Evolutionary conservation across 2,797 vertebrate species (phyloP).

Genomic region (Lerista edwardsae): DNA sequence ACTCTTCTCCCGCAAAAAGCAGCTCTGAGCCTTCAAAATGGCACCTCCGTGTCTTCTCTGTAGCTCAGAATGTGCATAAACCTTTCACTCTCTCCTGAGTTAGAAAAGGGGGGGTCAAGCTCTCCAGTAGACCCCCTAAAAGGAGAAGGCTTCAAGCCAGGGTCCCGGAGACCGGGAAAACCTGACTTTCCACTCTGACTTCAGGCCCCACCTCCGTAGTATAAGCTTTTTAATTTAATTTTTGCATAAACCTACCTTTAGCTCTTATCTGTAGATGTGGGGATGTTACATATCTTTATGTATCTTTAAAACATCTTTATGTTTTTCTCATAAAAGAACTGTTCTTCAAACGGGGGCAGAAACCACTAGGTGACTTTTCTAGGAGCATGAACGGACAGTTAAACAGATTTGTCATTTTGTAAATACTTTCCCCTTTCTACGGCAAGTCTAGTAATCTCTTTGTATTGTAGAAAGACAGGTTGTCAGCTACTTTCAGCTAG

Average conservation of each 20-base stretch:
- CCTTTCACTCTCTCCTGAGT: too few relatives aligned
- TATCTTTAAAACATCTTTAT: neutral
- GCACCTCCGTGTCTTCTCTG: too few relatives aligned
- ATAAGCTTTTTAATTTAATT: neutral
- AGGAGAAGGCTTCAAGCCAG: too few relatives aligned
- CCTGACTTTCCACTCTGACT: too few relatives aligned
- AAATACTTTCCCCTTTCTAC: neutral
- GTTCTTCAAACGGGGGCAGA: neutral
- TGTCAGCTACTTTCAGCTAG: neutral
- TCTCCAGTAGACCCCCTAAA: too few relatives aligned
- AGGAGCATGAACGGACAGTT: neutral
- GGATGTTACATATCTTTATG: slow-evolving; percentile 13
- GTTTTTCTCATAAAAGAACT: too few relatives aligned
- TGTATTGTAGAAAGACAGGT: neutral
- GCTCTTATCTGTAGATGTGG: neutral
- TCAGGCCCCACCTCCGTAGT: too few relatives aligned
- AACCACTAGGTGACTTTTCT: neutral
- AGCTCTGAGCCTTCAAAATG: too few relatives aligned
- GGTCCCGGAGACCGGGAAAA: too few relatives aligned
- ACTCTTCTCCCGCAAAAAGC: too few relatives aligned
- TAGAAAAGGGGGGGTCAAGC: too few relatives aligned
- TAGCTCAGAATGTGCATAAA: too few relatives aligned
- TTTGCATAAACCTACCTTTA: slow-evolving; percentile 1
- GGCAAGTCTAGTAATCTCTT: neutral
- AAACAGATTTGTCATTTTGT: neutral